A percentile compares a stretch with the other conserved stretches of the same genome.
Evolutionary conservation across 2,888 invertebrate species (phyloP).

Genomic region (Netelia fuscicornis): DNA sequence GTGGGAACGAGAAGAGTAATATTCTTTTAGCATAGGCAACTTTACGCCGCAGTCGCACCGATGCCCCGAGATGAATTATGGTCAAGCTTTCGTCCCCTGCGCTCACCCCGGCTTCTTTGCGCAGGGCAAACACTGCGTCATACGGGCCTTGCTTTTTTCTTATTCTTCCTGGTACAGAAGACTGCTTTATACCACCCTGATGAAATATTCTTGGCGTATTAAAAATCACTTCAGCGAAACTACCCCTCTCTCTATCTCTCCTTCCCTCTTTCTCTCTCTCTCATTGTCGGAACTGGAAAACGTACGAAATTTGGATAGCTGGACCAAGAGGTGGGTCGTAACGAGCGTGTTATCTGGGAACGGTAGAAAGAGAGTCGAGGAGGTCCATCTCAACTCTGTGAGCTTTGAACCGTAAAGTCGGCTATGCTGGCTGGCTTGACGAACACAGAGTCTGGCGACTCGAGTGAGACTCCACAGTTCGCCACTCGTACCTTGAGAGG

Average conservation of each 20-base stretch:
- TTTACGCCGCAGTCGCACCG: conserved; percentile 54
- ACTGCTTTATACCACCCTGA: neutral
- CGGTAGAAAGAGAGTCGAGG: conserved; percentile 50
- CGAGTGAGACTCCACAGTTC: conserved; percentile 74
- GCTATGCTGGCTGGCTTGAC: conserved; percentile 64
- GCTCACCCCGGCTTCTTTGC: conserved; percentile 30
- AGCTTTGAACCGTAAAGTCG: conserved; percentile 72
- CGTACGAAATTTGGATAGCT: conserved; percentile 43
- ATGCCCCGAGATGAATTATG: conserved; percentile 70
- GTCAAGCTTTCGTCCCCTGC: conserved; percentile 29
- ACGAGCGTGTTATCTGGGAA: conserved; percentile 69
- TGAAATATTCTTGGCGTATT: conserved; percentile 5
- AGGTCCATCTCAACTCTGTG: conserved; percentile 61
- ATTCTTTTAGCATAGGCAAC: conserved; percentile 67
- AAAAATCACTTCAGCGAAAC: neutral
- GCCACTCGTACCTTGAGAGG: conserved; percentile 77
- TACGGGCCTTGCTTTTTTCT: neutral
- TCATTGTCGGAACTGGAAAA: no score
- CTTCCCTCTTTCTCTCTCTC: neutral
- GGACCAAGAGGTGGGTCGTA: conserved; percentile 61
- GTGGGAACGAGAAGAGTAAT: conserved; percentile 60
- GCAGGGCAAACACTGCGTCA: conserved; percentile 16
- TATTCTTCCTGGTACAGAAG: neutral
- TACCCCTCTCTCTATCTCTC: neutral
- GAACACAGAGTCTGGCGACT: conserved; percentile 66